These are phyloP conservation scores for Polylopha cassiicola DNA, from an alignment of 2,888 invertebrate genomes.

Conservation along the genomic window DNA sequence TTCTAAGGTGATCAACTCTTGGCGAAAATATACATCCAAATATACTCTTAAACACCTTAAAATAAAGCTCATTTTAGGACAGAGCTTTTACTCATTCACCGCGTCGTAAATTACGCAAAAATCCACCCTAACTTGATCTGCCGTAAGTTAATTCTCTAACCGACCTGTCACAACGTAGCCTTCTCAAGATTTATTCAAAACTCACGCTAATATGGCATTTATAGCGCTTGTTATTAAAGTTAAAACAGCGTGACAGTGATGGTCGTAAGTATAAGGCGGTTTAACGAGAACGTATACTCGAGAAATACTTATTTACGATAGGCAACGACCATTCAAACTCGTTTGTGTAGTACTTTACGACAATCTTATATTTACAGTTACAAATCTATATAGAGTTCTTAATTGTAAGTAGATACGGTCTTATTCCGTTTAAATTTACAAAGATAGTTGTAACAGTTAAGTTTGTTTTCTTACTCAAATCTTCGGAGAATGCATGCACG, in stretches of 20 bases:
- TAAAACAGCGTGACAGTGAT: conserved; percentile 16
- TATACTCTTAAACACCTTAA: conserved; percentile 25
- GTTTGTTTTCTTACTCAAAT: conserved; percentile 16
- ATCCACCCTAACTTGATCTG: conserved; percentile 23
- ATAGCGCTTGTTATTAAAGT: conserved; percentile 20
- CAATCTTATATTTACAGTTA: not conserved
- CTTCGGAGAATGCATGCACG: conserved; percentile 56
- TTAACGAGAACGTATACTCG: conserved; percentile 37
- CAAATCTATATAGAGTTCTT: not conserved
- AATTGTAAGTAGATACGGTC: rapidly evolving
- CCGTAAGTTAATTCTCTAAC: conserved; percentile 2
- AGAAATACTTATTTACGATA: conserved; percentile 38
- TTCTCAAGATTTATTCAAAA: conserved; percentile 1
- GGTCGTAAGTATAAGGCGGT: conserved; percentile 42
- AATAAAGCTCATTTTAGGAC: conserved; percentile 25
- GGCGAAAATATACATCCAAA: conserved; percentile 22
- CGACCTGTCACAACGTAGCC: conserved; percentile 10
- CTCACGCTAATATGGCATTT: conserved; percentile 20
- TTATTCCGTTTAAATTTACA: not conserved
- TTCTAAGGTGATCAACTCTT: conserved; percentile 60
- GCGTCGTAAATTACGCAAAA: conserved; percentile 29
- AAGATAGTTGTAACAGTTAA: conserved; percentile 3
- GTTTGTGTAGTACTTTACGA: conserved; percentile 48
- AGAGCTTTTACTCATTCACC: conserved; percentile 25
- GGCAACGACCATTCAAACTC: conserved; percentile 46